Conservation (phyloP, 2,797 vertebrate genomes). For the Pachyuromys duprasi region DNA sequence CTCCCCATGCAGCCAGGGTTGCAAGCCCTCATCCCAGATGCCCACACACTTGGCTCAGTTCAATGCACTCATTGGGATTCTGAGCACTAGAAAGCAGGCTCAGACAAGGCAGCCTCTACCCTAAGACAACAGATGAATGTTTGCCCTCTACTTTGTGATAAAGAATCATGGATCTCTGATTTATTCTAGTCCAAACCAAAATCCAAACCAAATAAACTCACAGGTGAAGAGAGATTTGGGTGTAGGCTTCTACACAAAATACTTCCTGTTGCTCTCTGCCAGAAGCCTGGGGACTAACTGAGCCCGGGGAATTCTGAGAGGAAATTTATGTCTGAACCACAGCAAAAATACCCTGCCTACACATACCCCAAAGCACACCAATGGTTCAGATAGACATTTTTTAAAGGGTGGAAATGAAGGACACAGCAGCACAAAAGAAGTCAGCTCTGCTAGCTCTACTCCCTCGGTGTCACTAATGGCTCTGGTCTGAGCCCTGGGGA, state of each 20-base stretch:
- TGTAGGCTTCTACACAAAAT: background rate
- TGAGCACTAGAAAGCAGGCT: background rate
- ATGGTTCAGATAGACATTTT: accelerated
- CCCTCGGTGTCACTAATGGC: accelerated
- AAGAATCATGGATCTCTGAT: background rate
- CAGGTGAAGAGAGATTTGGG: background rate
- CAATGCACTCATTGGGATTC: background rate
- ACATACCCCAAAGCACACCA: background rate
- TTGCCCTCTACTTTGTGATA: background rate
- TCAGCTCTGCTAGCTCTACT: background rate
- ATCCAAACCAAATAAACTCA: background rate
- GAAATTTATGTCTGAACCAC: background rate
- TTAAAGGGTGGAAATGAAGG: accelerated
- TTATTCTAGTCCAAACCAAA: background rate
- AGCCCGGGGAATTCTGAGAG: background rate
- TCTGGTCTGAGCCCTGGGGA: background rate
- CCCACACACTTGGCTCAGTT: background rate
- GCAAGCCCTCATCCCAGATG: accelerated
- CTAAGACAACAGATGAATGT: background rate
- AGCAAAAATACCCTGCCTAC: background rate
- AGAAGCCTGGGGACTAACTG: background rate
- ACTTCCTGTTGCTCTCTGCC: background rate
- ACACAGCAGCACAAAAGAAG: background rate
- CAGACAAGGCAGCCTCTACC: background rate
- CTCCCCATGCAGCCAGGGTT: background rate